These are phyloP conservation scores for Chloroceryle inda DNA, from an alignment of 2,797 vertebrate genomes.

Conservation along the genomic window DNA sequence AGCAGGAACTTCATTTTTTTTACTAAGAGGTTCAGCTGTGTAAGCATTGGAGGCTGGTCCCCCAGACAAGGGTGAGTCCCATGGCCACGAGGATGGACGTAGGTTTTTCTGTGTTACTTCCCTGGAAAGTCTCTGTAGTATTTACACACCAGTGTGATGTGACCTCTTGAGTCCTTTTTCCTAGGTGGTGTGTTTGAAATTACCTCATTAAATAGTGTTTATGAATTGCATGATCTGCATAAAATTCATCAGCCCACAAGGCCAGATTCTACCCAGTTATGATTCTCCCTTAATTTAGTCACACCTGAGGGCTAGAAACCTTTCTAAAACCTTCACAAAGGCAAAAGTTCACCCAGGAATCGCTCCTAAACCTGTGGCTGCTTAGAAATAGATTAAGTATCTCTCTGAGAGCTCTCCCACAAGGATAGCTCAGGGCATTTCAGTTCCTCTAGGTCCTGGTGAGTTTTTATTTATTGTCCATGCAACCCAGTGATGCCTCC, in stretches of 20 bases:
- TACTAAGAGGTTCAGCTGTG: not conserved
- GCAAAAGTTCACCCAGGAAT: not conserved
- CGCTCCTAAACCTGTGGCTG: not conserved
- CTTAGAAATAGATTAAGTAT: not conserved
- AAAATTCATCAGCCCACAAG: not conserved
- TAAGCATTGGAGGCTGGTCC: not conserved
- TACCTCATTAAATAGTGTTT: not conserved
- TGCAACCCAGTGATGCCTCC: not conserved
- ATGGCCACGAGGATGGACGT: rapidly evolving
- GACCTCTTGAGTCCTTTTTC: not conserved
- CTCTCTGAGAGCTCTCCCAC: not conserved
- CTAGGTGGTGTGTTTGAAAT: not conserved
- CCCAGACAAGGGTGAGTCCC: not conserved
- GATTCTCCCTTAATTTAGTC: not conserved
- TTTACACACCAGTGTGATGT: not conserved
- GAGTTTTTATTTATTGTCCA: not conserved
- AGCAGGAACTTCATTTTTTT: not conserved
- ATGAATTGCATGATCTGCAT: not conserved
- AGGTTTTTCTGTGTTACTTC: not conserved
- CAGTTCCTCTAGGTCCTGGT: not conserved
- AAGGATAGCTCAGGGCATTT: not conserved
- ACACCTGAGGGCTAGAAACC: not conserved
- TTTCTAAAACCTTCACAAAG: not conserved
- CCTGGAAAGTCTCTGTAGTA: not conserved
- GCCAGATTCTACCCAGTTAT: not conserved